Base-by-base conservation (phyloP, 2,113 vertebrate species). In the Pagrus major region DNA sequence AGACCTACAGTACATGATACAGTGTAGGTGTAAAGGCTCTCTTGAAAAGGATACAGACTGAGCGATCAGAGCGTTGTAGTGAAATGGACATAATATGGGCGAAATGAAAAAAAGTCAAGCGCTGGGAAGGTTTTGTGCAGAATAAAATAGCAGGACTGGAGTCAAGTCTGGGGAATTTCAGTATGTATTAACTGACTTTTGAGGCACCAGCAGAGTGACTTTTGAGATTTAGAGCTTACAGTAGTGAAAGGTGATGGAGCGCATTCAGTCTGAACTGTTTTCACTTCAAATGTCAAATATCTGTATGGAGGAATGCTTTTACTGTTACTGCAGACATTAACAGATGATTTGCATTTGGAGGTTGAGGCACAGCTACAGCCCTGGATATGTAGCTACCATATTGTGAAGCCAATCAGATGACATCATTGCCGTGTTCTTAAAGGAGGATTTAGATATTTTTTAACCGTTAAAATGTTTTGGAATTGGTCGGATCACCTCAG, bases 141-240 rank as follows among this genome's bases (percentile, higher is more conserved):
- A 37, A 47, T 25, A n/a, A 29, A 27, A 44, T 15, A 14, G 21
- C 33, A 64, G 21, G n/a, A 9, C 27, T 25, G 5, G 10, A 69
- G 52, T 11, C 23, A 35, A 0, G 56, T 35, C 27, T 35, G 1
- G 49, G 61, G 51, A 25, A 10, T 63, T 41, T 42, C 10, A 44
- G 52, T 16, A 35, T 61, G 37, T 39, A n/a, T 66, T 52, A 35
- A n/a, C 29, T 46, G 51, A 44, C 55, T 42, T 78, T 31, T 25
- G 31, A 58, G 11, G 14, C 9, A 49, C 29, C 37, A 54, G 23
- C 23, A 14, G 9, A 68, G 33, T 15, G 37, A 21, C 5, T 29
- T 55, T 27, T 3, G 21, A 39, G 18, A 70, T 27, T 27, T 12
- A 42, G 3, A 70, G 35, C 51, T 8, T 5, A 10, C 15, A 71